Percentiles rank a stretch among this genome's conserved stretches.
phyloP scores from a whole-genome alignment of 1,140 invertebrate genomes.

The Heterodera schachtii region DNA sequence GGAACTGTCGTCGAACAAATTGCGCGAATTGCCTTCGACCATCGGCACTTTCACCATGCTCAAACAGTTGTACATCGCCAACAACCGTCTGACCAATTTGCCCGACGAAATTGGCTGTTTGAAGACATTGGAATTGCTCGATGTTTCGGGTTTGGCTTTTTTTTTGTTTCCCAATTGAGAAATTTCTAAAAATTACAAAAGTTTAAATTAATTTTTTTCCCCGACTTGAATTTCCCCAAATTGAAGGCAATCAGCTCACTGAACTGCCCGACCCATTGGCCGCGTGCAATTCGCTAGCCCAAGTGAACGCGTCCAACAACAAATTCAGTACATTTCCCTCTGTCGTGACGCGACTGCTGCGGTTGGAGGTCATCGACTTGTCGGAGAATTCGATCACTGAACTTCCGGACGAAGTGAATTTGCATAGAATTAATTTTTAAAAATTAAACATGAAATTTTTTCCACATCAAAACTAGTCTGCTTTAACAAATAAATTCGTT shows the following conservation, averaged over 20 bases:
- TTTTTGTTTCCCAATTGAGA: not conserved
- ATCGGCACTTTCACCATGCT: slow-evolving; percentile 79
- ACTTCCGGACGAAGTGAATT: slow-evolving; percentile 74
- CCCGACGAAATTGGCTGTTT: slow-evolving; percentile 67
- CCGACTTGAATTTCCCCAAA: not conserved
- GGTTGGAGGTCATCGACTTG: slow-evolving; percentile 85
- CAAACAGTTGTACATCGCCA: slow-evolving; percentile 79
- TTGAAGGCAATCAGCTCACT: slow-evolving; percentile 70
- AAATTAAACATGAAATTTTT: no score
- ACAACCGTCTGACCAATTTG: slow-evolving; percentile 68
- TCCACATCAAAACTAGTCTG: no score
- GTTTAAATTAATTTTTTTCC: not conserved
- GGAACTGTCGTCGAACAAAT: slow-evolving; percentile 87
- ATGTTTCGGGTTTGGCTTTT: slow-evolving; percentile 68
- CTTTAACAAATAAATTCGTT: no score
- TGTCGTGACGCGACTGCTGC: slow-evolving; percentile 78
- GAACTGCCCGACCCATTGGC: slow-evolving; percentile 66
- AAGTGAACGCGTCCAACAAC: slow-evolving; percentile 74
- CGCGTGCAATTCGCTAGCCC: slow-evolving; percentile 66
- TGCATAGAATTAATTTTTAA: no score
- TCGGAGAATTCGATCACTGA: slow-evolving; percentile 83
- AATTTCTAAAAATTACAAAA: not conserved
- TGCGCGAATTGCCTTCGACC: slow-evolving; percentile 76
- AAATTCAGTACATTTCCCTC: slow-evolving; percentile 76
- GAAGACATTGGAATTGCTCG: slow-evolving; percentile 81